These are phyloP conservation scores for Spatulosminthurus flaviceps DNA, from an alignment of 2,888 invertebrate genomes.

Conservation along the genomic window DNA sequence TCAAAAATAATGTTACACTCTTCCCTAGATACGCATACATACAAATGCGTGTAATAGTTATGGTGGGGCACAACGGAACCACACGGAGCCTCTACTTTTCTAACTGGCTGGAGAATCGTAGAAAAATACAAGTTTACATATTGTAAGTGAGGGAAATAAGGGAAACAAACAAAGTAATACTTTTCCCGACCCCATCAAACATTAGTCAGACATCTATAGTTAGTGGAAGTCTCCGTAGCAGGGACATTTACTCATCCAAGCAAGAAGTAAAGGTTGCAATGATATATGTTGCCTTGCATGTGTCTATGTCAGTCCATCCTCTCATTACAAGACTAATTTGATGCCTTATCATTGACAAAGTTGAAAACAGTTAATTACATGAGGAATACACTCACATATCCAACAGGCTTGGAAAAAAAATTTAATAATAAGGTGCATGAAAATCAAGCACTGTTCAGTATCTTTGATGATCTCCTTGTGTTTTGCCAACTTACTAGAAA, in stretches of 20 bases:
- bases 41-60: too few relatives aligned
- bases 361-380: conserved; percentile 30
- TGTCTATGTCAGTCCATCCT: background rate
- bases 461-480: background rate
- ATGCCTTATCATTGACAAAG: conserved; percentile 34
- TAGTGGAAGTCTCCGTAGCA: background rate
- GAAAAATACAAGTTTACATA: background rate
- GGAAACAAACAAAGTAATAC: conserved; percentile 18
- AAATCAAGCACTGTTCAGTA: conserved; percentile 14
- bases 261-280: background rate
- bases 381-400: conserved; percentile 3
- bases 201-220: background rate
- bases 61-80: too few relatives aligned
- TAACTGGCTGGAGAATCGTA: too few relatives aligned
- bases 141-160: background rate
- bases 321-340: background rate
- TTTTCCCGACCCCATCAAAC: background rate
- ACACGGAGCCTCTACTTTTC: too few relatives aligned
- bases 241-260: conserved; percentile 14
- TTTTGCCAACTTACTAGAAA: background rate
- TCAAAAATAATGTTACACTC: too few relatives aligned
- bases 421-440: background rate
- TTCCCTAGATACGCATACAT: too few relatives aligned
- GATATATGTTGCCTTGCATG: background rate
- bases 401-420: background rate